Conservation (phyloP, 2,113 vertebrate genomes). For the Varanus salvator region DNA sequence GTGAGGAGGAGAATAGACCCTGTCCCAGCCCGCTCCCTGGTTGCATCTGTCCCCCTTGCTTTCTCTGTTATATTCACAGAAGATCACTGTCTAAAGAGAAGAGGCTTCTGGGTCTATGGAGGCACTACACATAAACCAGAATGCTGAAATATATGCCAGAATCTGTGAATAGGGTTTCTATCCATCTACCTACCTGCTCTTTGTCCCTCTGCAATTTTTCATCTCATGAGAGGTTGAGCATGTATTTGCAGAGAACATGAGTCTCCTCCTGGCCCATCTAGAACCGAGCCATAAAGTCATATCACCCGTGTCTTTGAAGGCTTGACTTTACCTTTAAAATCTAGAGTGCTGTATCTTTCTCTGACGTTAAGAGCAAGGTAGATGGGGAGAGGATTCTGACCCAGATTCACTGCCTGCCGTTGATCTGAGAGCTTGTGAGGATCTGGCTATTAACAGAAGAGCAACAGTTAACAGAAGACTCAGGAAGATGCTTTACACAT, state of each 20-base stretch:
- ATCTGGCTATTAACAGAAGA: conserved; percentile 45
- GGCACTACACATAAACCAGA: too few relatives aligned
- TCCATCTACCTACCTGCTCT: too few relatives aligned
- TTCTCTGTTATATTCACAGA: too few relatives aligned
- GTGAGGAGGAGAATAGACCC: too few relatives aligned
- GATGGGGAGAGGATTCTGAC: conserved; percentile 87
- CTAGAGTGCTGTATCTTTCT: conserved; percentile 71
- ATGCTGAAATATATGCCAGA: too few relatives aligned
- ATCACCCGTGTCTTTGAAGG: not conserved
- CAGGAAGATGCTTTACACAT: rapidly evolving
- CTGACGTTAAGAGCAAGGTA: conserved; percentile 86
- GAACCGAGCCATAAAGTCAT: not conserved
- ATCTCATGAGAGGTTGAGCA: not conserved
- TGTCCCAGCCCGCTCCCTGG: too few relatives aligned
- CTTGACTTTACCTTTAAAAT: conserved; percentile 72
- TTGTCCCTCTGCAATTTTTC: not conserved
- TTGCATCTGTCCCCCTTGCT: too few relatives aligned
- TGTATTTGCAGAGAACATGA: not conserved
- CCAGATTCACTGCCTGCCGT: conserved; percentile 77
- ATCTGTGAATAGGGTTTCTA: too few relatives aligned
- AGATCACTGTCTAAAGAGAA: too few relatives aligned
- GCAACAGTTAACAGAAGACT: not conserved
- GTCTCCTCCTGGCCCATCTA: not conserved
- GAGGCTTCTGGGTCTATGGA: too few relatives aligned
- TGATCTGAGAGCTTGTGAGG: conserved; percentile 82